Evolutionary conservation across 2,797 vertebrate genomes (phyloP).

Genomic region (Pogoniulus pusillus): DNA sequence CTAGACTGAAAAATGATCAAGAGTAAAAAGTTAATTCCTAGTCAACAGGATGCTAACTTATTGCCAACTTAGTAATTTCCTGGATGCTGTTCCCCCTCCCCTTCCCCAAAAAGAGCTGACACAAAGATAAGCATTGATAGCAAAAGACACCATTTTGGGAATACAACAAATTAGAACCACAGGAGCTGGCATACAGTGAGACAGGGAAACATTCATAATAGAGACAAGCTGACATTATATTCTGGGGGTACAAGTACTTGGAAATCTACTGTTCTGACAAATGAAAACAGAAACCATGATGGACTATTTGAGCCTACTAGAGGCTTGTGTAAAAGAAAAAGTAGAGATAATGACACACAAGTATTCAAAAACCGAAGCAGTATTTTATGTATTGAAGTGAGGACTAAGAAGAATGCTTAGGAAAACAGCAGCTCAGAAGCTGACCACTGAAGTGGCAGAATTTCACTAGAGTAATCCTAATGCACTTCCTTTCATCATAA

Average conservation of each 20-base stretch:
- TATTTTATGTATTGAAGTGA: not conserved
- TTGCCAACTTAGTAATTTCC: constrained; percentile 10
- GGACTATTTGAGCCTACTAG: not conserved
- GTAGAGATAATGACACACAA: not conserved
- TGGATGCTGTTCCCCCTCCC: constrained; percentile 48
- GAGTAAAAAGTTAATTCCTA: constrained; percentile 66
- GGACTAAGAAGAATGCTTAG: not conserved
- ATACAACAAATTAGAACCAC: not conserved
- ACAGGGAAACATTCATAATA: not conserved
- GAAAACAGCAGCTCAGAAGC: not conserved
- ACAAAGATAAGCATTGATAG: constrained; percentile 6
- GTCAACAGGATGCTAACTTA: constrained; percentile 18
- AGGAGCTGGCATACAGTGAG: not conserved
- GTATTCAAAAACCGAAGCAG: not conserved
- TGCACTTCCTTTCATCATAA: not conserved
- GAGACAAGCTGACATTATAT: not conserved
- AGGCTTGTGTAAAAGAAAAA: not conserved
- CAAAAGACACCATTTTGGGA: not conserved
- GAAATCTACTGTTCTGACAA: not conserved
- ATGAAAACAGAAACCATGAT: not conserved
- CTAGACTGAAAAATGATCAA: constrained; percentile 87
- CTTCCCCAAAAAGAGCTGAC: not conserved
- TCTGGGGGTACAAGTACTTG: not conserved
- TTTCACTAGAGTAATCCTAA: constrained; percentile 3
- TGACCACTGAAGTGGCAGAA: not conserved